Percentiles rank a stretch among this genome's conserved stretches.
Evolutionary conservation across 2,888 invertebrate species (phyloP).

Genomic region (Hirtodrosophila trivittata): DNA sequence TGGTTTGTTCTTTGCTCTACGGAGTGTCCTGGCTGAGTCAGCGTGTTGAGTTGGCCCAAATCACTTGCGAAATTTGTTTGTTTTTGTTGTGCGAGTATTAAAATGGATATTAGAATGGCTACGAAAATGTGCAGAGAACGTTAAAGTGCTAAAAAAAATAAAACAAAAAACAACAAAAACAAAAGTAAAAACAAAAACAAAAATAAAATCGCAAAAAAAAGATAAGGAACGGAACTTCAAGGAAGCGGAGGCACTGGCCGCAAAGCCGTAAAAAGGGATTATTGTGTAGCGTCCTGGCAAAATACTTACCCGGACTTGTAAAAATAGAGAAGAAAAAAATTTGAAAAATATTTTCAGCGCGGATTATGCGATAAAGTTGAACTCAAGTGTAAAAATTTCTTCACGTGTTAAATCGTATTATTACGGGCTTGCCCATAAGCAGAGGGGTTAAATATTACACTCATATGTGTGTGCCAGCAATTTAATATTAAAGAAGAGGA

Average conservation of each 20-base stretch:
- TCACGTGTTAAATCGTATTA: conserved; percentile 58
- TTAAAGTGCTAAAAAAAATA: conserved; percentile 26
- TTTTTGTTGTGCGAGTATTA: conserved; percentile 41
- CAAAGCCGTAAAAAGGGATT: conserved; percentile 67
- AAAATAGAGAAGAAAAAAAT: conserved; percentile 16
- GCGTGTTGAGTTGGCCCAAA: conserved; percentile 40
- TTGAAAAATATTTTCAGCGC: conserved; percentile 50
- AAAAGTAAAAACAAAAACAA: conserved; percentile 18
- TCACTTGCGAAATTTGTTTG: conserved; percentile 64
- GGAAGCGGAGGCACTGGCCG: conserved; percentile 40
- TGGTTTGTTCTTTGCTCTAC: conserved; percentile 26
- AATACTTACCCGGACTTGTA: conserved; percentile 7
- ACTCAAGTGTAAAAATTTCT: conserved; percentile 62
- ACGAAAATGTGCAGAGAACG: conserved; percentile 34
- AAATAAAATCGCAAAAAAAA: not conserved
- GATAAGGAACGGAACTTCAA: conserved; percentile 19
- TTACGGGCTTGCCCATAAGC: not conserved
- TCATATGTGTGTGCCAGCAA: not conserved
- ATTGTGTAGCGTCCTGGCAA: conserved; percentile 56
- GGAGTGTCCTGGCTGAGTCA: conserved; percentile 39
- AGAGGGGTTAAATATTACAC: no score
- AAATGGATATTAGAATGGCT: conserved; percentile 52
- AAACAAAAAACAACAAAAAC: conserved; percentile 13
- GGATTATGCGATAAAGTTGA: conserved; percentile 67
- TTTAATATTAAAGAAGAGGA: conserved; percentile 13